Base-by-base conservation (phyloP, 2,888 invertebrate species). In the Apocheima hispidaria region DNA sequence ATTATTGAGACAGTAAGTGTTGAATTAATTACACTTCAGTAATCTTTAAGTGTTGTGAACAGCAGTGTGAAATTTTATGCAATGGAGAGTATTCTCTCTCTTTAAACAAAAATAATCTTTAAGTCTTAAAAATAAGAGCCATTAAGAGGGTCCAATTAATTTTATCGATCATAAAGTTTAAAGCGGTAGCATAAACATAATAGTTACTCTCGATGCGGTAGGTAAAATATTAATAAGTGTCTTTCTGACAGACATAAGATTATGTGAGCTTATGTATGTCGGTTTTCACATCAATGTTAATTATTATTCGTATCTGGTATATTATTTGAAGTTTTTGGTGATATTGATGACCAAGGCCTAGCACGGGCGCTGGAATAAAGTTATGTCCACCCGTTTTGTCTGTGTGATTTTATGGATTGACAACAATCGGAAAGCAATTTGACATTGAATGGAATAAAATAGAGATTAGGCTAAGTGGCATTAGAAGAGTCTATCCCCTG, bases 1-100 rank as follows among this genome's bases (percentile, higher is more conserved):
- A 70, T 67, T 72, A 59, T 49, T 60, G 60, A 54, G 57, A 52
- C 69, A 54, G 49, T 64, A 60, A 65, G 71, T 69, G 69, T 68
- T 53, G 60, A 63, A 62, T 68, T 69, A 69, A 71, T 71, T 71
- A 62, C 36, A 63, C 63, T 44, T 48, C 49, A 62, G 54, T 65
- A 66, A 68, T 59, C 30, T 69, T 68, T 60, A 59, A 53, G 60
- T 49, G 60, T 50, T 49, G 35, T 40, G 48, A 53, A 58, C 51
- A 23, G 33, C 48, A 35, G 21, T 28, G 16, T 16, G n/a, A 40
- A 10, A 46, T 9, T n/a, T n/a, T 33, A 12, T 49, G 30, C 46
- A 18, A 52, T 30, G 14, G 35, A 35, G 9, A 16, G 33, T 28
- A 2, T 36, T 26, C 9, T n/a, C 1, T 28, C n/a, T 6, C 26